These are phyloP conservation scores for Halictus rubicundus DNA, from an alignment of 1,140 invertebrate species.

Conservation along the genomic window DNA sequence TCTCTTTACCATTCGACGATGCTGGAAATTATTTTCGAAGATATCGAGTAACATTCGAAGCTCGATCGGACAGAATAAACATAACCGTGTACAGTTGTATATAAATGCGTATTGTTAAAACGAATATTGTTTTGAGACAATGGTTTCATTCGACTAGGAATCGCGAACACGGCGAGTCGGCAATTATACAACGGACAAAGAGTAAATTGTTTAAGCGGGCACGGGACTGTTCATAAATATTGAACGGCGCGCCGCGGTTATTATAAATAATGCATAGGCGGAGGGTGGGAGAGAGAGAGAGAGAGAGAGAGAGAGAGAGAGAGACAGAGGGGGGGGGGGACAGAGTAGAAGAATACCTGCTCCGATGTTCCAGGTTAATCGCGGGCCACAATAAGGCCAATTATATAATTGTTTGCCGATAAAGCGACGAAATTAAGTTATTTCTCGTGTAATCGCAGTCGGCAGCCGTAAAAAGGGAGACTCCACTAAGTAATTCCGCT, in stretches of 20 bases:
- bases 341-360: not conserved
- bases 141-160: not conserved
- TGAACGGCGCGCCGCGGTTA: not conserved
- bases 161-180: not conserved
- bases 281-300: too few relatives aligned
- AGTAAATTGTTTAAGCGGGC: not conserved
- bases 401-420: constrained; percentile 22
- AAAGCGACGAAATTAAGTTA: constrained; percentile 20
- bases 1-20: too few relatives aligned
- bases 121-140: too few relatives aligned
- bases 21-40: too few relatives aligned
- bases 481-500: not conserved
- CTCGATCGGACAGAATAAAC: too few relatives aligned
- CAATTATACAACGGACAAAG: not conserved
- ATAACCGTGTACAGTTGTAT: too few relatives aligned
- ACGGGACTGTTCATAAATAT: constrained; percentile 13
- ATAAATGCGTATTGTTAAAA: too few relatives aligned
- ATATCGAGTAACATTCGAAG: too few relatives aligned
- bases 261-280: constrained; percentile 5
- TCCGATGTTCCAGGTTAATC: not conserved
- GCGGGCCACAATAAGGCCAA: not conserved
- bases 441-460: not conserved
- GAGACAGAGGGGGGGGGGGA: too few relatives aligned
- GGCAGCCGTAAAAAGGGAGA: not conserved
- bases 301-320: too few relatives aligned